Evolutionary conservation across 2,113 vertebrate genomes (phyloP), one percentile per base, ranked within the genome.

Genomic region (Albula goreensis): DNA sequence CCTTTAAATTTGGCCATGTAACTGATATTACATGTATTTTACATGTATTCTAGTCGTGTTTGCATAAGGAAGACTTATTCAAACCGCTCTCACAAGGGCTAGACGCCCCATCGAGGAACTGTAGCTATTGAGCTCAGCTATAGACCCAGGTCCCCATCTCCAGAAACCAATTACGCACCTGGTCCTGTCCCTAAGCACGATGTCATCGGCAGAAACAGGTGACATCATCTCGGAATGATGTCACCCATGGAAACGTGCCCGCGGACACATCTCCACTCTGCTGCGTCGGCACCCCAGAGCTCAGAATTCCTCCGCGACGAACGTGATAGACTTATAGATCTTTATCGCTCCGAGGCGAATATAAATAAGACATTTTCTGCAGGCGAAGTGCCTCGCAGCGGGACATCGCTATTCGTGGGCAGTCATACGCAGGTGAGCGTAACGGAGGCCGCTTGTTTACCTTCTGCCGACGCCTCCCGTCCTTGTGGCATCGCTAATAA

Each of bases 281-380:
- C 70, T 83, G 53, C 48, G 81, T 41, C 11, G 49, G 25, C 53
- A 25, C 52, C 7, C 56, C 8, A 25, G 19, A 52, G 31, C 53
- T 82, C 56, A 25, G 1, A 31, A 81, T 52, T 81, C 80, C 50
- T 17, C 78, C 11, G 48, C 5, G 49, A 3, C 50, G 3, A 12
- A 57, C 10, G n/a, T 31, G 70, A 83, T 7, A 48, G 41, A 19
- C 10, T 60, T 41, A 60, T 60, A 31, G 52, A 83, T 60, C 31
- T 57, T 41, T 51, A 82, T 82, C 81, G 15, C 48, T 50, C 80
- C 80, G 10, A 52, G 80, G 80, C 53, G 49, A 51, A 81, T 52
- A n/a, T 52, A 81, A 80, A 52, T 81, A 4, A 81, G 48, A 17
- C 50, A 19, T 74, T 60, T 60, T 60, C 57, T 56, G 9, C 12